Evolutionary conservation across 2,113 vertebrate species (phyloP).

Genomic region (Microcebus griseorufus): DNA sequence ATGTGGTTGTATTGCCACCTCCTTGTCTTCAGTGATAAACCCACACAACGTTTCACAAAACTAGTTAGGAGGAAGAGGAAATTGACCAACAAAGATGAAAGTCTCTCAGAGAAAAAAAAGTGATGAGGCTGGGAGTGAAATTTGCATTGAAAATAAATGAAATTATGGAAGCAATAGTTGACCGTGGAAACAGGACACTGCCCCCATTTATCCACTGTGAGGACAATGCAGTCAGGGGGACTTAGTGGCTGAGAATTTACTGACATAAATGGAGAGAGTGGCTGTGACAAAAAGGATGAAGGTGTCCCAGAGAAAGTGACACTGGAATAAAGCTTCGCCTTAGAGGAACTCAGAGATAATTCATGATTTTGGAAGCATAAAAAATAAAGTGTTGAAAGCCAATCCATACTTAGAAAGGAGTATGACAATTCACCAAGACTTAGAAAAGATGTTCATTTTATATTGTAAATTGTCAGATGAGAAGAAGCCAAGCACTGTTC

Average conservation of each 20-base stretch:
- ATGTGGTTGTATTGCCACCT: neutral
- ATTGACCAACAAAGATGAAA: neutral
- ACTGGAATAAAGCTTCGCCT: neutral
- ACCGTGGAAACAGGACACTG: fast-evolving
- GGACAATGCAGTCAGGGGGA: neutral
- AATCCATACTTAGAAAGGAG: neutral
- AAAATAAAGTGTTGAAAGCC: neutral
- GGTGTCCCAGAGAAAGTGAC: neutral
- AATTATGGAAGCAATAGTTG: neutral
- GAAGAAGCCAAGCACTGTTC: neutral
- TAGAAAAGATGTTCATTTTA: neutral
- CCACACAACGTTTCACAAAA: neutral
- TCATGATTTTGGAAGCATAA: neutral
- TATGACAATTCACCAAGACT: neutral
- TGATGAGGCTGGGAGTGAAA: neutral
- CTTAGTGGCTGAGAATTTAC: neutral
- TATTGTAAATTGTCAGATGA: neutral
- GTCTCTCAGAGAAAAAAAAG: neutral
- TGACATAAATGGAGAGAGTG: neutral
- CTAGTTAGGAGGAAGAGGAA: neutral
- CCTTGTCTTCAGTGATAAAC: neutral
- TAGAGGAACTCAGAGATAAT: neutral
- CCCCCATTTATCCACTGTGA: fast-evolving
- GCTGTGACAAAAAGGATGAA: neutral
- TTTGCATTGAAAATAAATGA: neutral